phyloP scores from a whole-genome alignment of 1,140 invertebrate species.

The Marisa cornuarietis region DNA sequence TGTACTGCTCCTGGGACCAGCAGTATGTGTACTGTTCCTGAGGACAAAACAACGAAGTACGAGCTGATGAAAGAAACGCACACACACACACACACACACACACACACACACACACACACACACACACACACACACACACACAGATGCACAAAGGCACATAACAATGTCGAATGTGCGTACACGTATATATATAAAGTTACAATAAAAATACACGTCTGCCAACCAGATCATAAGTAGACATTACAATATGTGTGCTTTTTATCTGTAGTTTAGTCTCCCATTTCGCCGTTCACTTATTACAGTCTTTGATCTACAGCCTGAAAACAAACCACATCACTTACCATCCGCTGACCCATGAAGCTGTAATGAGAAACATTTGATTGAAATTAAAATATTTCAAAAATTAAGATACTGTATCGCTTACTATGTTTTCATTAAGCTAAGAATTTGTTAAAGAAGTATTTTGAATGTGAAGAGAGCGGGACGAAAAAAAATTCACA shows the following conservation, averaged over 20 bases:
- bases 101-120: conserved; percentile 15
- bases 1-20: too few relatives aligned
- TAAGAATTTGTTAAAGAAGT: neutral
- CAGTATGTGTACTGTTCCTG: too few relatives aligned
- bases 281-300: neutral
- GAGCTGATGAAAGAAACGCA: neutral
- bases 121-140: neutral
- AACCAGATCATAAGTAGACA: too few relatives aligned
- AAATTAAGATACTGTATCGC: neutral
- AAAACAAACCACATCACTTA: neutral
- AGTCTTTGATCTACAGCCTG: neutral
- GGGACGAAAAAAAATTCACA: neutral
- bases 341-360: conserved; percentile 20
- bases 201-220: neutral
- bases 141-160: too few relatives aligned
- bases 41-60: neutral
- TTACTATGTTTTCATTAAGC: neutral
- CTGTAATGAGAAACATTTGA: conserved; percentile 2
- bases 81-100: neutral
- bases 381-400: neutral
- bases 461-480: neutral
- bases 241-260: too few relatives aligned
- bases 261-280: too few relatives aligned
- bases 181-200: neutral
- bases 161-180: too few relatives aligned